Percentiles rank a stretch among this genome's conserved stretches.
phyloP scores from a whole-genome alignment of 2,797 vertebrate species.

The Muscicapa comitata region DNA sequence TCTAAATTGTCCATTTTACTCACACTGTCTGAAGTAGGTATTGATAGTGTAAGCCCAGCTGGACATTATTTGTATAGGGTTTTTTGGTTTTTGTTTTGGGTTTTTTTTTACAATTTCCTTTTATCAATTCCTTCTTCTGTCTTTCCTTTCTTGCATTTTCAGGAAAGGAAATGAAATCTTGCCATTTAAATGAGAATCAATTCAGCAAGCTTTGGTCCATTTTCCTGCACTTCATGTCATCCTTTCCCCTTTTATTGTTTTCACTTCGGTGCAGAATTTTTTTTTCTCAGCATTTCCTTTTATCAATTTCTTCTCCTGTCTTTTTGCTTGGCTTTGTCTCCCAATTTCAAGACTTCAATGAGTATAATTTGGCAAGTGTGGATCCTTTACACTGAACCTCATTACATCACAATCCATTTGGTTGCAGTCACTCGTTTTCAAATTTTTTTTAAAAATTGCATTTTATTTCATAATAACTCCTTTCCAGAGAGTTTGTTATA shows the following conservation, averaged over 20 bases:
- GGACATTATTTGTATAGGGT: not conserved
- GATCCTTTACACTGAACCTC: not conserved
- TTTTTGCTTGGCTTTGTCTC: not conserved
- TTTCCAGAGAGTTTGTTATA: not conserved
- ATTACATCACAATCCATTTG: not conserved
- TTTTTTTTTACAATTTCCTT: not conserved
- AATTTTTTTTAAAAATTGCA: not conserved
- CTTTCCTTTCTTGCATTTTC: too few relatives aligned
- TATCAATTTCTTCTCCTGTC: not conserved
- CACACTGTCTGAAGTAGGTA: not conserved
- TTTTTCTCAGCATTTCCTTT: not conserved
- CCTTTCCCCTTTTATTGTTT: not conserved
- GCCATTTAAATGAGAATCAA: not conserved
- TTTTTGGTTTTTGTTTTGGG: too few relatives aligned
- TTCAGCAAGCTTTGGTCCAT: not conserved
- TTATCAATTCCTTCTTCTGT: not conserved
- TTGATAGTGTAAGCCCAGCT: not conserved
- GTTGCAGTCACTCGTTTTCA: not conserved
- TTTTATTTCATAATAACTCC: not conserved
- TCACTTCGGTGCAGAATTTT: not conserved
- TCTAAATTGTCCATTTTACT: not conserved
- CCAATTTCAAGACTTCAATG: not conserved
- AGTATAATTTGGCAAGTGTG: not conserved
- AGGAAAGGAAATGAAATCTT: not conserved
- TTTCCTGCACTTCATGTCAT: fast-evolving